Evolutionary conservation across 1,140 invertebrate genomes (phyloP).

Genomic region (Eueides isabella): DNA sequence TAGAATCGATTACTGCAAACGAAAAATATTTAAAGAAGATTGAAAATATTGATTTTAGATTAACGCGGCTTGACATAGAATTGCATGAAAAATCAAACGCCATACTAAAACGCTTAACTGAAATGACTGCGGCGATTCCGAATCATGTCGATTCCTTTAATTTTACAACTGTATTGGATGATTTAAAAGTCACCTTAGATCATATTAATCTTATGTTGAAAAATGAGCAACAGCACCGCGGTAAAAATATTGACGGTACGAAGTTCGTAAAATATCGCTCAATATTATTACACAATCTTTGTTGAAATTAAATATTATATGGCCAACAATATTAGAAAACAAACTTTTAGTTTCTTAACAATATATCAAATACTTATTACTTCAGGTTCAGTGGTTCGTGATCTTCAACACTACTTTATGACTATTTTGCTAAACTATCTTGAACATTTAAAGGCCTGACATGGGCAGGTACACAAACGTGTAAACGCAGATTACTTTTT

Average conservation of each 20-base stretch:
- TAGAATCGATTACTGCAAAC: constrained; percentile 69
- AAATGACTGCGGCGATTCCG: constrained; percentile 54
- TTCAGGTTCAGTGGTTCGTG: not conserved
- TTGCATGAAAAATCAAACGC: constrained; percentile 72
- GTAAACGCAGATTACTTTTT: too few relatives aligned
- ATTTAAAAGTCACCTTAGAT: constrained; percentile 52
- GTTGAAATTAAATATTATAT: too few relatives aligned
- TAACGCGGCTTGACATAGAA: constrained; percentile 73
- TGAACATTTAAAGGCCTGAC: not conserved
- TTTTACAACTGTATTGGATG: constrained; percentile 48
- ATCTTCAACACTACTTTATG: not conserved
- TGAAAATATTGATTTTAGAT: constrained; percentile 70
- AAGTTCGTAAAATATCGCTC: not conserved
- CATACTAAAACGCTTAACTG: constrained; percentile 63
- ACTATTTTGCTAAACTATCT: not conserved
- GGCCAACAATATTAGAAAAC: too few relatives aligned
- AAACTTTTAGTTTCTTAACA: too few relatives aligned
- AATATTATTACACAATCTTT: not conserved
- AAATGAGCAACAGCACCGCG: constrained; percentile 37
- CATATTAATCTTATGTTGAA: constrained; percentile 54
- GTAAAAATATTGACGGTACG: constrained; percentile 40
- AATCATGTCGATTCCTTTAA: constrained; percentile 46
- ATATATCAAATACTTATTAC: not conserved
- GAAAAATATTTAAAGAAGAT: constrained; percentile 74
- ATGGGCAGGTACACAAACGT: too few relatives aligned